Conservation (phyloP, 2,113 vertebrate species). For the Neomonachus schauinslandi region DNA sequence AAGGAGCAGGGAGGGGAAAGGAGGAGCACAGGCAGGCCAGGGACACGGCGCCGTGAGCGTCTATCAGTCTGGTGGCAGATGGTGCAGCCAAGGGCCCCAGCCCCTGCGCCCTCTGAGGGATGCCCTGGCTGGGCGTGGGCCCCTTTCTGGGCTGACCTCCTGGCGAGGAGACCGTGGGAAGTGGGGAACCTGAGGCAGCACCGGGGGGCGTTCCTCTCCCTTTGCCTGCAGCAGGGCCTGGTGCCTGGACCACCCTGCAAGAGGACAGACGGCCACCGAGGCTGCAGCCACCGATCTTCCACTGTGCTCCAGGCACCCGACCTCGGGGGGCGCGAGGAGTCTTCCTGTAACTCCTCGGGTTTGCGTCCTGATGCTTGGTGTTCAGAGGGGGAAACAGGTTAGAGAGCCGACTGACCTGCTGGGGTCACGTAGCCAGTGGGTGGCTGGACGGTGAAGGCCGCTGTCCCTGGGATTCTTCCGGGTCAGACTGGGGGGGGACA, state of each 20-base stretch:
- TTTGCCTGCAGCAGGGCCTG: not conserved
- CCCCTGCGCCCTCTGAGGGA: accelerated
- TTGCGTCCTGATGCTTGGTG: accelerated
- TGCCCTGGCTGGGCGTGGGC: no score
- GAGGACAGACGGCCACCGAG: no score
- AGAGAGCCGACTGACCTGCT: not conserved
- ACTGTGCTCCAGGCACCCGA: accelerated
- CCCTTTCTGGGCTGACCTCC: accelerated
- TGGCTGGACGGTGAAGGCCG: accelerated
- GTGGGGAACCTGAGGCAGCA: accelerated
- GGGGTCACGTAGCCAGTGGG: not conserved
- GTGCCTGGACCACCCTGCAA: accelerated
- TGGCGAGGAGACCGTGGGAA: not conserved
- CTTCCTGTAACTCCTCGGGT: accelerated
- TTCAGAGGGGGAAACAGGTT: not conserved
- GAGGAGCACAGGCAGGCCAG: accelerated
- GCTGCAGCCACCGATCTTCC: accelerated
- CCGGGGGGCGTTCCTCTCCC: accelerated
- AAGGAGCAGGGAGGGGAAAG: accelerated
- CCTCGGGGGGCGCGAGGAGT: accelerated
- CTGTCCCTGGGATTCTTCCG: not conserved
- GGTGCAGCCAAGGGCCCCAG: not conserved
- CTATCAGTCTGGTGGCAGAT: accelerated
- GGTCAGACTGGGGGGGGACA: not conserved
- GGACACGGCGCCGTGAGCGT: not conserved